Percentiles rank a stretch among this genome's conserved stretches.
Conservation (phyloP, 64 coral and sea anemone genomes). For the Actinia tenebrosa region DNA sequence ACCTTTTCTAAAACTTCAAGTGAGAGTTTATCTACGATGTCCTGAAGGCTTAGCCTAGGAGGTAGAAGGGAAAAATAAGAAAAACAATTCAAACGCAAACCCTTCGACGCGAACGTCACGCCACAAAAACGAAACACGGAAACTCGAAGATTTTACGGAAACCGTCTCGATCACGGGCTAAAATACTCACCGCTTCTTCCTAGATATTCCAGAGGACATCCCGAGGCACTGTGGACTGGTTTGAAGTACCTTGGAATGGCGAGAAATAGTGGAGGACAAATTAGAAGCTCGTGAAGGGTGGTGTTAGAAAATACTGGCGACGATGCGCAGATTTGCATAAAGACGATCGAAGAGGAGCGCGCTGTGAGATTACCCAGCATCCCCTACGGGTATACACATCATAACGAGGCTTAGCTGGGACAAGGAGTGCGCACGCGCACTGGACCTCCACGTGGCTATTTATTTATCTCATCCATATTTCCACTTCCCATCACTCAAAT, state of each 20-base stretch:
- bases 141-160: conserved; percentile 52
- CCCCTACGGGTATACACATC: neutral
- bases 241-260: neutral
- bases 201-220: conserved; percentile 14
- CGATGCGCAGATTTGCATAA: conserved; percentile 35
- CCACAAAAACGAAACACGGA: conserved; percentile 78
- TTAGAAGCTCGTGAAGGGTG: conserved; percentile 35
- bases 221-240: neutral
- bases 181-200: conserved; percentile 57
- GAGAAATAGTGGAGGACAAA: neutral
- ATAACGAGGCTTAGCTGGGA: neutral
- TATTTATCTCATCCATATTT: neutral
- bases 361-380: conserved; percentile 16
- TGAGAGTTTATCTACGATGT: conserved; percentile 38
- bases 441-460: neutral
- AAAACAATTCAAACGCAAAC: conserved; percentile 23
- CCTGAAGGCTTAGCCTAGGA: conserved; percentile 34
- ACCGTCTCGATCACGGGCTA: neutral
- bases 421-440: neutral
- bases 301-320: conserved; percentile 21
- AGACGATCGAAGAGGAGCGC: conserved; percentile 29
- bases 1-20: neutral
- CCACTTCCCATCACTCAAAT: neutral
- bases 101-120: conserved; percentile 64
- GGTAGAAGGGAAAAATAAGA: conserved; percentile 18